Evolutionary conservation across 2,888 invertebrate species (phyloP).

Genomic region (Calameuta pallipes): DNA sequence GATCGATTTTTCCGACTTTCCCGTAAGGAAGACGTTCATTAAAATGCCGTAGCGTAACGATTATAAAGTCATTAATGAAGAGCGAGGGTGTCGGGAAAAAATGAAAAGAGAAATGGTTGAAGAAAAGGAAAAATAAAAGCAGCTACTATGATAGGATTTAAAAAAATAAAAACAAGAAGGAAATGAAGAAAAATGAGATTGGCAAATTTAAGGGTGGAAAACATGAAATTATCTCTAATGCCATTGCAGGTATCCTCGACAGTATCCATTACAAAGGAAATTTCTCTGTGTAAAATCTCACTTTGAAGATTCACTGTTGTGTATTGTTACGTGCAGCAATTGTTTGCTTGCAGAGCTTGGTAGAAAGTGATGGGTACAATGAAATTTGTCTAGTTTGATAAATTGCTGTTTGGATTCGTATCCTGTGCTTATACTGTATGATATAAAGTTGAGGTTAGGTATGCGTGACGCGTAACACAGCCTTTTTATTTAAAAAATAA

Average conservation of each 20-base stretch:
- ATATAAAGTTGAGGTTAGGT: not conserved
- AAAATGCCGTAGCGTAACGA: not conserved
- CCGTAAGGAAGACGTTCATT: not conserved
- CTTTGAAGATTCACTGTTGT: not conserved
- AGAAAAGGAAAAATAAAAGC: not conserved
- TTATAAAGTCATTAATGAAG: not conserved
- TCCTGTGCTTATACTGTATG: not conserved
- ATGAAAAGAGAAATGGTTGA: not conserved
- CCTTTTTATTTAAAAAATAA: not conserved
- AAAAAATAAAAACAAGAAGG: not conserved
- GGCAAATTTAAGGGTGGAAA: not conserved
- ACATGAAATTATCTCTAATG: not conserved
- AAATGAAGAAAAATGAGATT: not conserved
- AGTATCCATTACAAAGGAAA: not conserved
- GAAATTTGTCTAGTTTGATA: not conserved
- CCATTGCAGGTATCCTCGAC: not conserved
- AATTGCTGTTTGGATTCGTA: not conserved
- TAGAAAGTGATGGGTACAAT: not conserved
- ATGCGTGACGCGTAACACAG: not conserved
- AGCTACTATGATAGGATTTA: not conserved
- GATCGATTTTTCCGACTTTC: not conserved
- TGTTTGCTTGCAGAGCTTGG: not conserved
- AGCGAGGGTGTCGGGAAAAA: not conserved
- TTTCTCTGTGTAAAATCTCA: not conserved
- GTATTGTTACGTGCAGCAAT: not conserved